phyloP scores from a whole-genome alignment of 1,140 invertebrate species.

The Drosophila mayri region DNA sequence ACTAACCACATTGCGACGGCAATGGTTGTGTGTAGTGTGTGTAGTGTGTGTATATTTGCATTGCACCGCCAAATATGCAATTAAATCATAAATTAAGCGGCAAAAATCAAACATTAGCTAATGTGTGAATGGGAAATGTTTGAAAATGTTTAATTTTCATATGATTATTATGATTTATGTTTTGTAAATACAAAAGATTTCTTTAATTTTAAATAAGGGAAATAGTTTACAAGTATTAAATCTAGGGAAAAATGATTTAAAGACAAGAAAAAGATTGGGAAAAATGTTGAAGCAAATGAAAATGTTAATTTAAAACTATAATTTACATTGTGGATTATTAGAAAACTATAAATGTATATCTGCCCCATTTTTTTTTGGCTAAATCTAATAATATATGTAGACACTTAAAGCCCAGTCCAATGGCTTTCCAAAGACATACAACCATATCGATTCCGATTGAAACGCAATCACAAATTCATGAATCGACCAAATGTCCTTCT shows the following conservation, averaged over 20 bases:
- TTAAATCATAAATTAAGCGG: constrained; percentile 80
- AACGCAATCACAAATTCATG: constrained; percentile 24
- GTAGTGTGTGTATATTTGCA: constrained; percentile 31
- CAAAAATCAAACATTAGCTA: constrained; percentile 68
- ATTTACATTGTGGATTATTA: too few species aligned
- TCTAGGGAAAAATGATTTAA: neutral
- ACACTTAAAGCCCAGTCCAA: constrained; percentile 1
- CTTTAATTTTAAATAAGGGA: too few species aligned
- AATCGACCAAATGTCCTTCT: constrained; percentile 15
- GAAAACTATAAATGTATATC: too few species aligned
- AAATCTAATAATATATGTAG: too few species aligned
- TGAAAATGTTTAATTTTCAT: too few species aligned
- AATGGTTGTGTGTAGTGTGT: neutral
- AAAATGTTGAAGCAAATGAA: too few species aligned
- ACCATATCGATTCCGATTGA: constrained; percentile 13
- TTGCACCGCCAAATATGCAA: constrained; percentile 67
- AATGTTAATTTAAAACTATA: too few species aligned
- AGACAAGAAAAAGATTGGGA: neutral
- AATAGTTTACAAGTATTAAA: neutral
- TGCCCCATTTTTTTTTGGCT: too few species aligned
- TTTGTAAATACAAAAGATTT: too few species aligned
- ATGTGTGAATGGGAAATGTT: neutral
- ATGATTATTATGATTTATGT: constrained; percentile 12
- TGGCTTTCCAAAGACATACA: neutral
- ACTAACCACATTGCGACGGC: constrained; percentile 5